Conservation (phyloP, 92 coral and sea anemone genomes). For the Epizoanthus illoricatus region DNA sequence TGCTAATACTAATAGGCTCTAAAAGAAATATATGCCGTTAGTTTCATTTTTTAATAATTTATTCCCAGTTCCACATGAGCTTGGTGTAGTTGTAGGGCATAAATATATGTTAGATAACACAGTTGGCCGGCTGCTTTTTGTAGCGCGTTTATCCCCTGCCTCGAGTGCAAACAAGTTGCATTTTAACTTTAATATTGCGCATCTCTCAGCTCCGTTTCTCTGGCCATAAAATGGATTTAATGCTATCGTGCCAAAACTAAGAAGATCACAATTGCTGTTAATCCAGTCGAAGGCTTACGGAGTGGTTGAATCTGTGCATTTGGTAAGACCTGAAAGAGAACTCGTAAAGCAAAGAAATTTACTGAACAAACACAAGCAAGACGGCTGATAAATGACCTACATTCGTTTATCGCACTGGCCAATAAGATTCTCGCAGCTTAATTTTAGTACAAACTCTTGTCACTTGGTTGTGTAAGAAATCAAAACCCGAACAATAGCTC, state of each 20-base stretch:
- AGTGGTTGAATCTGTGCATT: background rate
- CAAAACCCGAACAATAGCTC: constrained; percentile 38
- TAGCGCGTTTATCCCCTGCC: constrained; percentile 6
- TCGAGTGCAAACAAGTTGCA: constrained; percentile 27
- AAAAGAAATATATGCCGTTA: background rate
- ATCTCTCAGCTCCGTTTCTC: background rate
- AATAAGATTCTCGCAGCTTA: constrained; percentile 57
- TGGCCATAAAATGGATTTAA: background rate
- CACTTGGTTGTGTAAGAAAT: constrained; percentile 66
- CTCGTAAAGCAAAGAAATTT: constrained; percentile 46
- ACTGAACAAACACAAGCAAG: constrained; percentile 50
- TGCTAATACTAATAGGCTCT: background rate
- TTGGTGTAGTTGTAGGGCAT: background rate
- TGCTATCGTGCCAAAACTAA: background rate
- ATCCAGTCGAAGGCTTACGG: constrained; percentile 27
- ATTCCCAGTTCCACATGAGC: background rate
- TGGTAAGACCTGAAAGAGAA: constrained; percentile 12
- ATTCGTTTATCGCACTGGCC: constrained; percentile 47
- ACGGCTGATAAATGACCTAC: constrained; percentile 47
- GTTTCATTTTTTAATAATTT: background rate
- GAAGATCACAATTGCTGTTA: background rate
- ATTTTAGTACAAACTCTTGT: constrained; percentile 66
- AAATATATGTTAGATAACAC: background rate
- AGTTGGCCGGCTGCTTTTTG: background rate
- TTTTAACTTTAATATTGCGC: constrained; percentile 4